These are phyloP conservation scores for Elaphurus davidianus DNA, from an alignment of 2,113 vertebrate species.

Conservation along the genomic window DNA sequence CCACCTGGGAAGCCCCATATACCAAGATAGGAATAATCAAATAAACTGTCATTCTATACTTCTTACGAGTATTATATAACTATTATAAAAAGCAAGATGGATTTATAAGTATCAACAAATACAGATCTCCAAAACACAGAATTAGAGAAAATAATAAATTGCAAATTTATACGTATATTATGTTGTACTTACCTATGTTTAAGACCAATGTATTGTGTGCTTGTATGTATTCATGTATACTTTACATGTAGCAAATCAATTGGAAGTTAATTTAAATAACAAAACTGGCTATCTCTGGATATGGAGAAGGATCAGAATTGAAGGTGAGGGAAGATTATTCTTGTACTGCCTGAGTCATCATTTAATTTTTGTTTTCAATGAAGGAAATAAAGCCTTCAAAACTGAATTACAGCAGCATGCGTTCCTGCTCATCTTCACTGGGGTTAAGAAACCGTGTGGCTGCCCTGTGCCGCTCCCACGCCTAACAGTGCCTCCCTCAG, in stretches of 20 bases:
- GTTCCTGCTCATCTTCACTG: neutral
- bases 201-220: neutral
- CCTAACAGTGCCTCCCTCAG: neutral
- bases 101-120: neutral
- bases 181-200: neutral
- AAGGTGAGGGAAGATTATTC: neutral
- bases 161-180: neutral
- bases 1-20: neutral
- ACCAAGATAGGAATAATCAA: neutral
- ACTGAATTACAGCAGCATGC: neutral
- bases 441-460: neutral
- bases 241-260: neutral
- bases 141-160: neutral
- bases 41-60: neutral
- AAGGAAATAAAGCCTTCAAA: neutral
- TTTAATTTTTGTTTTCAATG: neutral
- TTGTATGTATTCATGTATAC: neutral
- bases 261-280: neutral
- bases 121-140: neutral
- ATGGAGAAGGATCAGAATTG: neutral
- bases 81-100: neutral
- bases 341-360: neutral
- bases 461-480: neutral
- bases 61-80: neutral
- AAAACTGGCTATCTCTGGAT: neutral